These are phyloP conservation scores for Akabosia matsudoensis DNA, from an alignment of 1,140 invertebrate species.

Conservation along the genomic window DNA sequence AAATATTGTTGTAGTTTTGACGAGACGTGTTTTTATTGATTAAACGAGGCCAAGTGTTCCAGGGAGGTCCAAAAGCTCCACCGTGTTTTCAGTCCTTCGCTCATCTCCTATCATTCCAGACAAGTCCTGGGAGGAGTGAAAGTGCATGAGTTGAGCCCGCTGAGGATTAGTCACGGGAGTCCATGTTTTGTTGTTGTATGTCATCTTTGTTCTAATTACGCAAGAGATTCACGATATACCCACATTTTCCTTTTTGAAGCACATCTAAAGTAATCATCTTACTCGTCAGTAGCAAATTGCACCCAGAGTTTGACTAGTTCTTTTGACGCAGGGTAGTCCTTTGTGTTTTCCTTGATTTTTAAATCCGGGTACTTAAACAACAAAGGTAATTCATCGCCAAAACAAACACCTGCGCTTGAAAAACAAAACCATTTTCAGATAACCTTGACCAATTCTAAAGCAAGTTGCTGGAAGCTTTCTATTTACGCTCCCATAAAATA, in stretches of 20 bases:
- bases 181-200: slow-evolving; percentile 10
- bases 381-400: slow-evolving; percentile 3
- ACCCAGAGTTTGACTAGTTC: slow-evolving; percentile 40
- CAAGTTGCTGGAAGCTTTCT: background rate
- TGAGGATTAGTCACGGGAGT: background rate
- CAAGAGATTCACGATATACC: too few species aligned
- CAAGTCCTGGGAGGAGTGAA: background rate
- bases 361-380: slow-evolving; percentile 22
- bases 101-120: slow-evolving; percentile 15
- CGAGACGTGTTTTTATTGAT: slow-evolving; percentile 2
- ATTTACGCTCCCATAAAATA: background rate
- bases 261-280: too few species aligned
- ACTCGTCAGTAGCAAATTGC: slow-evolving; percentile 32
- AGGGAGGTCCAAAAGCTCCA: slow-evolving; percentile 4
- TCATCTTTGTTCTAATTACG: slow-evolving; percentile 7
- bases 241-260: background rate
- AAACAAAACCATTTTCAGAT: background rate
- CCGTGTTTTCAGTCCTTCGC: background rate
- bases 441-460: background rate
- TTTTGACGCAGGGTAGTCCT: slow-evolving; percentile 36
- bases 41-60: background rate
- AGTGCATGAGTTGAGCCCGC: background rate
- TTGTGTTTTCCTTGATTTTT: slow-evolving; percentile 24
- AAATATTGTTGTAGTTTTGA: background rate
- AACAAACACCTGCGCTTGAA: background rate